Evolutionary conservation across 2,797 vertebrate genomes (phyloP), one percentile per base, ranked within the genome.

Genomic region (Mus spretus): DNA sequence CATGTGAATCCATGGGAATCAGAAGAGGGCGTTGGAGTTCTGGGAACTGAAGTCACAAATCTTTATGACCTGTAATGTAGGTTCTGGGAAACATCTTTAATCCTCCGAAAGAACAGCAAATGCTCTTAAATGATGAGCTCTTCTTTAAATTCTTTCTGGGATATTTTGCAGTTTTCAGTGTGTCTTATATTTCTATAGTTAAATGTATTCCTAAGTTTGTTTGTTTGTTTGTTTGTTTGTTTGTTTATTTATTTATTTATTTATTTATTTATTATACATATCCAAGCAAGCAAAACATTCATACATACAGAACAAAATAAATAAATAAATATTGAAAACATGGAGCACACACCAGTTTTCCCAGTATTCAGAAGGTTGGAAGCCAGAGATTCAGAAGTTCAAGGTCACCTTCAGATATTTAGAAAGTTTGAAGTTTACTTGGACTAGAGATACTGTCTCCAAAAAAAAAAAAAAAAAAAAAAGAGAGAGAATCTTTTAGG

Each of bases 141-240:
- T 88, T 91, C n/a, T 72, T 85, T 79, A 91, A 94, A 31, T 70
- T 88, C 50, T 74, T 95, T 94, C 74, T 80, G 0, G 77, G 40
- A 72, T 81, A 40, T 63, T 93, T 81, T 81, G 0, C n/a, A 86
- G 55, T 94, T 90, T 75, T 88, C 31, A 79, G 47, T 72, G 53
- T 72, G 24, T 84, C 72, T 81, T 90, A 2, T 44, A 77, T 90
- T 94, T 92, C 59, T 92, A 85, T 86, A 86, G 31, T 70, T 85
- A 72, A 85, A 57, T 84, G 85, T 6, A 81, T 95, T 86, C 22
- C 10, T 24, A 83, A 88, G 53, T 4, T 57, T 55, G 53, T 55
- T 55, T 59, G 1, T 20, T 19, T 94, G 74, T 81, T 86, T 94
- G 47, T 47, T 5, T 47, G 47, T 47, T 47, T n/a, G n/a, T n/a